A percentile compares a stretch with the other conserved stretches of the same genome.
These are phyloP conservation scores for Propithecus deckenii DNA, from an alignment of 2,797 vertebrate genomes.

Conservation along the genomic window DNA sequence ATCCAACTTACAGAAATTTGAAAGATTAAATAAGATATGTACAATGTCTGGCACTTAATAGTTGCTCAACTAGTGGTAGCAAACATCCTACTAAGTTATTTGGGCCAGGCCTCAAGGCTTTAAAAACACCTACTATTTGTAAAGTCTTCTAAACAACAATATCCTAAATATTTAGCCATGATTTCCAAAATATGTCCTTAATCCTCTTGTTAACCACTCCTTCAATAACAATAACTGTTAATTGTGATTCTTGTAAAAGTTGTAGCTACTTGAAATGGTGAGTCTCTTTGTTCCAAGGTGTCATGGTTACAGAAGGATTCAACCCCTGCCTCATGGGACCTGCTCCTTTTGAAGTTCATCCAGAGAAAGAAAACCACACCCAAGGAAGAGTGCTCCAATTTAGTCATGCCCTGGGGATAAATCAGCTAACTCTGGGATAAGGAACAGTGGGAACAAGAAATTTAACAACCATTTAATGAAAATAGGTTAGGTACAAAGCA, in stretches of 20 bases:
- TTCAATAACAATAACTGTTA: slow-evolving; percentile 52
- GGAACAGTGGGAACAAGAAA: slow-evolving; percentile 54
- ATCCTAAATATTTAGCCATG: slow-evolving; percentile 17
- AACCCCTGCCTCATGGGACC: not conserved
- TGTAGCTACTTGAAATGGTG: slow-evolving; percentile 40
- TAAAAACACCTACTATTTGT: not conserved
- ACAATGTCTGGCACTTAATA: not conserved
- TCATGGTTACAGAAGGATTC: slow-evolving; percentile 60
- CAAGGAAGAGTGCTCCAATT: slow-evolving; percentile 64
- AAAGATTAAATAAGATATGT: not conserved
- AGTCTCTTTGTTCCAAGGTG: slow-evolving; percentile 59
- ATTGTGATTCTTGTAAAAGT: slow-evolving; percentile 42
- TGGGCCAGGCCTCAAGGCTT: not conserved
- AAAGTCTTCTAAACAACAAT: slow-evolving; percentile 40
- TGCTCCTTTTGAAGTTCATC: slow-evolving; percentile 69
- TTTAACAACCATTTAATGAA: slow-evolving; percentile 49
- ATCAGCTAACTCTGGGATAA: slow-evolving; percentile 44
- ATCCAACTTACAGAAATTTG: not conserved
- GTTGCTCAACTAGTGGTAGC: not conserved
- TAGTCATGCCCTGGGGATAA: slow-evolving; percentile 58
- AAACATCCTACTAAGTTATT: slow-evolving; percentile 5
- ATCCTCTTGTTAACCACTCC: not conserved
- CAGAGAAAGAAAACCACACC: slow-evolving; percentile 70
- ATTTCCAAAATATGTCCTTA: slow-evolving; percentile 32
- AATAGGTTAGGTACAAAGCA: not conserved